Percentiles rank a stretch among this genome's conserved stretches.
Evolutionary conservation across 2,797 vertebrate genomes (phyloP).

Genomic region (Aplochiton taeniatus): DNA sequence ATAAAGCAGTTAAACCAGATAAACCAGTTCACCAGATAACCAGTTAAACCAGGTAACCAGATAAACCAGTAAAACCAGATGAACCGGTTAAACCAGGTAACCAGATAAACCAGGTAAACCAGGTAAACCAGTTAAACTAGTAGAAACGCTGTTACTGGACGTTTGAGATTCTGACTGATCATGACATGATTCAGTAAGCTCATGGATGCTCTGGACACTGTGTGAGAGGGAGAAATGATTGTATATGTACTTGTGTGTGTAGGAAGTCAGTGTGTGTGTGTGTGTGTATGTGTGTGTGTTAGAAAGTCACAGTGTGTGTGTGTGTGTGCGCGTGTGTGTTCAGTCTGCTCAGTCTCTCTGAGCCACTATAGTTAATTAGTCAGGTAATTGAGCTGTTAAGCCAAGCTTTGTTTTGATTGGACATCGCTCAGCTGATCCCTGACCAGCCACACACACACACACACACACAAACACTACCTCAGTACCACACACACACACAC

Average conservation of each 20-base stretch:
- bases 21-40: too few relatives aligned
- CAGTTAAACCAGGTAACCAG: too few relatives aligned
- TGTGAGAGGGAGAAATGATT: not conserved
- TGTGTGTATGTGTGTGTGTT: not conserved
- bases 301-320: not conserved
- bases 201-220: too few relatives aligned
- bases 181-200: too few relatives aligned
- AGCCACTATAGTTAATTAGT: conserved; percentile 37
- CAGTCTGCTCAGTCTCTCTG: conserved; percentile 17
- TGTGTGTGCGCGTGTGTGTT: conserved; percentile 8
- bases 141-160: too few relatives aligned
- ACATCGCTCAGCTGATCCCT: conserved; percentile 23
- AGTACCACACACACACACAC: not conserved
- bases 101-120: too few relatives aligned
- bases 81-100: too few relatives aligned
- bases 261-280: not conserved
- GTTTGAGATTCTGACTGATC: too few relatives aligned
- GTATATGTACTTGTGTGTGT: not conserved
- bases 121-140: too few relatives aligned
- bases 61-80: too few relatives aligned
- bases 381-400: conserved; percentile 42
- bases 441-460: not conserved
- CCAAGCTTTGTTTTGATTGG: conserved; percentile 36
- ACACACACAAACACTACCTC: not conserved
- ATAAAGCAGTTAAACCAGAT: too few relatives aligned